Base-by-base conservation (phyloP, 2,113 vertebrate species). In the Oncorhynchus tshawytscha region DNA sequence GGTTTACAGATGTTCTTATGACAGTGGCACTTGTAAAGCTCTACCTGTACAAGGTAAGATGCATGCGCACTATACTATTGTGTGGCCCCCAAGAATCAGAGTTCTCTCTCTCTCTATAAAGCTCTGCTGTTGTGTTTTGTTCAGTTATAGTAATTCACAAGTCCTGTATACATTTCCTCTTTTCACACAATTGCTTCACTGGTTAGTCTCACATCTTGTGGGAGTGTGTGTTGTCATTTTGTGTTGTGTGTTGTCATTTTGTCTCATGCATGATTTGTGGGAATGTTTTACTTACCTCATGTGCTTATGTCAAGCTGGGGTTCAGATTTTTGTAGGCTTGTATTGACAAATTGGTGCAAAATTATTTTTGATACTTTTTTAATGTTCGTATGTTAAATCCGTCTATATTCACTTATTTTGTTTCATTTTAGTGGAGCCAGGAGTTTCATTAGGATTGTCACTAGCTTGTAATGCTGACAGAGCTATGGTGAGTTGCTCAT, bases 1-100 rank as follows among this genome's bases (percentile, higher is more conserved):
- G 31, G 59, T 87, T 25, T 84, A 81, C 65, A 80, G 15, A 15
- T 87, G 86, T 69, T 72, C 67, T 18, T 87, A 87, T 45, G 25
- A 51, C 9, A 29, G 51, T 9, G 39, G 68, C 18, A 49, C 64
- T 8, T 87, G 86, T 77, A 18, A 48, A 25, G 48, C 22, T 7
- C 29, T 85, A 27, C 71, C 24, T 1, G 12, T 81, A n/a, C n/a
- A 74, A 75, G 86, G 86, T 87, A 60, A 74, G 72, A 4, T 29
- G 5, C 59, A 62, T 62, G n/a, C 1, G 7, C 59, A 8, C n/a
- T 62, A 18, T 57, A 4, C 24, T 24, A 24, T 57, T 57, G 54
- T 18, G 20, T 57, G 13, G 54, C 2, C 54, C 20, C 5, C 1
- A 20, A 15, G 13, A 57, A 7, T 20, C 54, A 57, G 13, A 18